Percentiles rank a stretch among this genome's conserved stretches.
Evolutionary conservation across 2,888 invertebrate genomes (phyloP).

Genomic region (Ariolimax columbianus): DNA sequence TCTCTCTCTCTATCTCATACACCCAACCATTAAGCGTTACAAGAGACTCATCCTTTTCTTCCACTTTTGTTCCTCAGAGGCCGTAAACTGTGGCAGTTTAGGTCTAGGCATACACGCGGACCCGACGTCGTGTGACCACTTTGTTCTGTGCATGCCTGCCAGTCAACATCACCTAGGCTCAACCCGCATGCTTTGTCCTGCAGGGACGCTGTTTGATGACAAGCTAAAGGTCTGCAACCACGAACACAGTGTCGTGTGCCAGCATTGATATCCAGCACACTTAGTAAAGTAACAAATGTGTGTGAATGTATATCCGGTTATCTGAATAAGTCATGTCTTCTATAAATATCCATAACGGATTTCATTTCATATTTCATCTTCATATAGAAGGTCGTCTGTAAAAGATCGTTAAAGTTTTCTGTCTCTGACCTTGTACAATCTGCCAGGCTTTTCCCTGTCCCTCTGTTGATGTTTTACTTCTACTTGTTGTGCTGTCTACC

Average conservation of each 20-base stretch:
- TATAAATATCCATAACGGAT: too few relatives aligned
- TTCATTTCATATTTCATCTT: too few relatives aligned
- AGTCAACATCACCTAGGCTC: slow-evolving; percentile 47
- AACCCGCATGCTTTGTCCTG: slow-evolving; percentile 57
- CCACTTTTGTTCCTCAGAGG: slow-evolving; percentile 17
- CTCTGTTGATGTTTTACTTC: too few relatives aligned
- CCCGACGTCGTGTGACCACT: slow-evolving; percentile 57
- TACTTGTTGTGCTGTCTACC: too few relatives aligned
- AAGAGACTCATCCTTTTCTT: not conserved
- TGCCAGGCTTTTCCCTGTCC: too few relatives aligned
- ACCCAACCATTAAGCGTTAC: not conserved
- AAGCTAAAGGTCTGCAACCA: slow-evolving; percentile 60
- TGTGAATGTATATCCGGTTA: too few relatives aligned
- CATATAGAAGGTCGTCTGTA: too few relatives aligned
- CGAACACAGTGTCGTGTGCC: slow-evolving; percentile 53
- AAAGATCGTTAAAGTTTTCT: too few relatives aligned
- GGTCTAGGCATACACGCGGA: slow-evolving; percentile 60
- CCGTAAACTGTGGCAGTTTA: slow-evolving; percentile 53
- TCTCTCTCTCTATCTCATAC: too few relatives aligned
- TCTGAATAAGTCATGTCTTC: too few relatives aligned
- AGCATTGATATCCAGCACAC: slow-evolving; percentile 10
- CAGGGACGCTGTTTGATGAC: slow-evolving; percentile 58
- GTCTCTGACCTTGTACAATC: too few relatives aligned
- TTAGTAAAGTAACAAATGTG: too few relatives aligned
- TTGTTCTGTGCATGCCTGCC: slow-evolving; percentile 59